Base-by-base conservation (phyloP, 1,140 invertebrate genomes). In the Apis mellifera region DNA sequence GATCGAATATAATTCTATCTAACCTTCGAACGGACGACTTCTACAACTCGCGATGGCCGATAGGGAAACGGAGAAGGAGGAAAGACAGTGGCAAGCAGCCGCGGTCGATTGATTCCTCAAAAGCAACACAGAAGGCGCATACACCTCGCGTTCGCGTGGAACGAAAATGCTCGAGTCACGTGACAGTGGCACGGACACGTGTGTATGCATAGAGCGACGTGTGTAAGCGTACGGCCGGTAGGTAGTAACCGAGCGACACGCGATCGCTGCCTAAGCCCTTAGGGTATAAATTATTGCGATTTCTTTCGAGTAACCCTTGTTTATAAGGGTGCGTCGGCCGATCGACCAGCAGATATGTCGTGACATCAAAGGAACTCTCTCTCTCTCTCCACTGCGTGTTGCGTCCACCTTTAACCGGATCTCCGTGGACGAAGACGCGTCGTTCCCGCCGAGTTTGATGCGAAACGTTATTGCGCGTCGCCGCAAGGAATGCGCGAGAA, bases 261-360 rank as follows among this genome's bases (percentile, higher is more conserved):
- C 93, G 91, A 94, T 93, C 91, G 87, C 90, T 90, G 89, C 90
- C 90, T 90, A 85, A 90, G 90, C 85, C 91, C 91, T 91, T 90
- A 90, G 80, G 77, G 86, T 90, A 92, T 94, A 94, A 94, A 92
- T 94, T 93, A 94, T 94, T 90, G 88, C 90, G 87, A 92, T 93
- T 94, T 94, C 93, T 94, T 93, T 93, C 86, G 89, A 90, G 90
- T 91, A 91, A 92, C 91, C 92, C 86, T 90, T 90, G 88, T 89
- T 91, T 89, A 90, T 90, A 86, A 83, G 88, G 87, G 83, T 89
- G 89, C 89, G 86, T 89, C 82, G 89, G 73, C 71, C 84, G 87
- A 93, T 93, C 89, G 87, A 89, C 87, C 86, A 65, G 72, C 91
- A 86, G 91, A 91, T 92, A 94, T 86, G 84, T 89, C 89, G 84